Conservation (phyloP, 2,888 invertebrate species). For the Cantharis lateralis region DNA sequence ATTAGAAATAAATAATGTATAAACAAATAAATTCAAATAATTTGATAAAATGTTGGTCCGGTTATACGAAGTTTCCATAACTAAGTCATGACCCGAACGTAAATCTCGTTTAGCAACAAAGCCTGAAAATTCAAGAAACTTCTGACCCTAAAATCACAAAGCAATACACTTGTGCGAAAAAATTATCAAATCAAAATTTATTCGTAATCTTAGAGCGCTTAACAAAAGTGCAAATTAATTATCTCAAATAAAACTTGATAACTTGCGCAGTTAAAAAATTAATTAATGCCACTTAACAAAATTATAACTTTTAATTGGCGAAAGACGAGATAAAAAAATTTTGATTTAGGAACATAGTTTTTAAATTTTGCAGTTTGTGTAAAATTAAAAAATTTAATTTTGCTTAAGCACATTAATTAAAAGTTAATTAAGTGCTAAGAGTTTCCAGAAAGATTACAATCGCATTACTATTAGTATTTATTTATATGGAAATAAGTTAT, state of each 20-base stretch:
- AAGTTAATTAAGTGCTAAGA: not conserved
- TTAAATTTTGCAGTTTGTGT: not conserved
- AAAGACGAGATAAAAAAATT: not conserved
- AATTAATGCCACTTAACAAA: not conserved
- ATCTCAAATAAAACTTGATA: not conserved
- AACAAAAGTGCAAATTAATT: not conserved
- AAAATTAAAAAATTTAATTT: not conserved
- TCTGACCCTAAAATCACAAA: not conserved
- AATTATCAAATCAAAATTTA: not conserved
- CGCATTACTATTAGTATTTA: slow-evolving; percentile 10
- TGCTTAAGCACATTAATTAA: not conserved
- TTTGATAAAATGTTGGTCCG: not conserved
- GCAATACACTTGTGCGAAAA: not conserved
- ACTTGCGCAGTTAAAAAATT: not conserved
- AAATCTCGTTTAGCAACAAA: not conserved
- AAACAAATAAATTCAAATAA: not conserved
- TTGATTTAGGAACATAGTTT: not conserved
- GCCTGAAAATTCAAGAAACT: not conserved
- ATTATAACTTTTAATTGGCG: not conserved
- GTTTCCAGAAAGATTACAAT: slow-evolving; percentile 7
- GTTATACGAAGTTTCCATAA: not conserved
- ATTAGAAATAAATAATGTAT: not conserved
- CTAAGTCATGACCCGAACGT: not conserved
- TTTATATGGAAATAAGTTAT: slow-evolving; percentile 13
- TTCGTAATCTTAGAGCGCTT: not conserved